Evolutionary conservation across 2,888 invertebrate species (phyloP).

Genomic region (Drosophila prolongata): DNA sequence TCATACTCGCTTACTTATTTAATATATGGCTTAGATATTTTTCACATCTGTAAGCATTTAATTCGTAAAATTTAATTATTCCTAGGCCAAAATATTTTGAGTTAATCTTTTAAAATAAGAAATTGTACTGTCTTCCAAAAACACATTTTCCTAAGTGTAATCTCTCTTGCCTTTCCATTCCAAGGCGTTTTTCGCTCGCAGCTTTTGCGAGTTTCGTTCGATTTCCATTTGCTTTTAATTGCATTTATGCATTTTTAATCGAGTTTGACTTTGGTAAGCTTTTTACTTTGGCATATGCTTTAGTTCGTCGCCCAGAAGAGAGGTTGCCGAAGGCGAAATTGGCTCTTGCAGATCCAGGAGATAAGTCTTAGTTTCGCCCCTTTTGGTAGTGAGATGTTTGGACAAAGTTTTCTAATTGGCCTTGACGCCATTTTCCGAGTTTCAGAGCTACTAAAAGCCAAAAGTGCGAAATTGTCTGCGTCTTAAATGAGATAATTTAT

Average conservation of each 20-base stretch:
- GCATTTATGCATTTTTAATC: constrained; percentile 57
- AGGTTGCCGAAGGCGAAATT: constrained; percentile 3
- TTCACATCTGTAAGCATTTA: too few relatives aligned
- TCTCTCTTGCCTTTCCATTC: constrained; percentile 1
- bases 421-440: constrained; percentile 34
- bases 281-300: constrained; percentile 34
- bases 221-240: constrained; percentile 54
- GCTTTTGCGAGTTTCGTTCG: constrained; percentile 39
- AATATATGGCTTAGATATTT: too few relatives aligned
- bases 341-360: constrained; percentile 8
- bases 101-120: neutral
- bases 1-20: too few relatives aligned
- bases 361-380: constrained; percentile 30
- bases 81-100: neutral
- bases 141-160: neutral
- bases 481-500: constrained; percentile 43
- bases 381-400: constrained; percentile 22
- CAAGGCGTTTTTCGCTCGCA: constrained; percentile 9
- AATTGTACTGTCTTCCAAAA: too few relatives aligned
- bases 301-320: constrained; percentile 2
- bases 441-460: constrained; percentile 21
- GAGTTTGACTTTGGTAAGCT: constrained; percentile 53
- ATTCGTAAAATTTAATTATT: too few relatives aligned
- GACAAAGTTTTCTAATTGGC: constrained; percentile 46
- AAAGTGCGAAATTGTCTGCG: constrained; percentile 22